Evolutionary conservation across 2,113 vertebrate genomes (phyloP).

Genomic region (Solea senegalensis): DNA sequence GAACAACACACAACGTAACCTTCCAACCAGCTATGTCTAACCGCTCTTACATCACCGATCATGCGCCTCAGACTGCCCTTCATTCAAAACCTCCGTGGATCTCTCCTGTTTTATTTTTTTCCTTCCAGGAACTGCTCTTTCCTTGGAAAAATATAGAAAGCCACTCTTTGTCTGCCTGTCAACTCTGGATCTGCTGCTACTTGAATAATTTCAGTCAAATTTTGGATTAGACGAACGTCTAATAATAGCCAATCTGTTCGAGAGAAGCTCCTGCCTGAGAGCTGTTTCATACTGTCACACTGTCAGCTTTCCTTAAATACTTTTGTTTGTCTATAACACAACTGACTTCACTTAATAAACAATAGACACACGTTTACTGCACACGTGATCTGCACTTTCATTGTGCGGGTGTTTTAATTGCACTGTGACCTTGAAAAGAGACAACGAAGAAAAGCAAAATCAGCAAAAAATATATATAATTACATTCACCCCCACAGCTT

Average conservation of each 20-base stretch:
- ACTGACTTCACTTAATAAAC: slow-evolving; percentile 38
- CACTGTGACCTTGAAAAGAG: slow-evolving; percentile 56
- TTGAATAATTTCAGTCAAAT: slow-evolving; percentile 69
- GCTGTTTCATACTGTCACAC: slow-evolving; percentile 50
- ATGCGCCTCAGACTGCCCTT: slow-evolving; percentile 12
- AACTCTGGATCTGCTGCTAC: slow-evolving; percentile 58
- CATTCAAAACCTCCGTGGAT: slow-evolving; percentile 34
- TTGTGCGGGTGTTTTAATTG: slow-evolving; percentile 32
- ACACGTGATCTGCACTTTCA: slow-evolving; percentile 23
- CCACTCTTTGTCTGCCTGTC: slow-evolving; percentile 58
- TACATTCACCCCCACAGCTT: slow-evolving; percentile 31
- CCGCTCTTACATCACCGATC: background rate
- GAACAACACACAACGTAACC: slow-evolving; percentile 18
- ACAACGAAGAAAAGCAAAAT: slow-evolving; percentile 46
- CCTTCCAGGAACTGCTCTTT: slow-evolving; percentile 48
- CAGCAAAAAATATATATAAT: slow-evolving; percentile 53
- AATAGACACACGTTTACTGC: slow-evolving; percentile 24
- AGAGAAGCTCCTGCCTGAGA: slow-evolving; percentile 40
- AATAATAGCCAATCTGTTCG: slow-evolving; percentile 66
- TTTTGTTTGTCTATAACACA: slow-evolving; percentile 19
- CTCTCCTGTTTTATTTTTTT: slow-evolving; percentile 40
- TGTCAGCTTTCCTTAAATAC: slow-evolving; percentile 51
- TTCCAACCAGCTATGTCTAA: slow-evolving; percentile 15
- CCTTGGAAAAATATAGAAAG: slow-evolving; percentile 52
- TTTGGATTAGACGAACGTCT: slow-evolving; percentile 65